Conservation (phyloP, 2,888 invertebrate species). For the Deilephila porcellus region DNA sequence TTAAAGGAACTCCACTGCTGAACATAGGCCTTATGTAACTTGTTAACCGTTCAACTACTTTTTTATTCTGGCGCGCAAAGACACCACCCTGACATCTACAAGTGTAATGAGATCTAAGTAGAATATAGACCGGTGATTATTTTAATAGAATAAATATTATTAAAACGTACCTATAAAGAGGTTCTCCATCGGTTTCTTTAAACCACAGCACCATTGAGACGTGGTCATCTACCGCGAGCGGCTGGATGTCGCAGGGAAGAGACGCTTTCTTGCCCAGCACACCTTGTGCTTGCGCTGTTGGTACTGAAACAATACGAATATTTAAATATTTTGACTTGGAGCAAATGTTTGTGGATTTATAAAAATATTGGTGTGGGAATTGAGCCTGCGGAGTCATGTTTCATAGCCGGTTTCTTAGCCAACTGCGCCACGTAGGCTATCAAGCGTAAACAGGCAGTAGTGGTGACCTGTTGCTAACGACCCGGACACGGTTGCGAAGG, state of each 20-base stretch:
- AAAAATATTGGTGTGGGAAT: neutral
- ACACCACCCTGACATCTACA: no score
- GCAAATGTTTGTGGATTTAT: neutral
- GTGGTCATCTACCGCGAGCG: constrained; percentile 89
- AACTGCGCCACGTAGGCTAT: no score
- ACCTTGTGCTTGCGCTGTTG: constrained; percentile 90
- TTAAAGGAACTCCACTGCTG: no score
- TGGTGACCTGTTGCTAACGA: no score
- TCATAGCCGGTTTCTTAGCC: no score
- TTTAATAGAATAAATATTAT: neutral
- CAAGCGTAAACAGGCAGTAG: no score
- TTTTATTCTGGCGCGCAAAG: no score
- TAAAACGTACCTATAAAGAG: constrained; percentile 89
- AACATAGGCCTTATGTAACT: no score
- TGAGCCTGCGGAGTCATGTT: neutral
- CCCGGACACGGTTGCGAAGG: no score
- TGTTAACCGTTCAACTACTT: no score
- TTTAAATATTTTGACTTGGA: neutral
- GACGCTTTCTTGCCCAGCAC: constrained; percentile 93
- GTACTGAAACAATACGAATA: constrained; percentile 84
- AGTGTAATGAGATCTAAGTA: no score
- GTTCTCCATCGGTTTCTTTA: constrained; percentile 92
- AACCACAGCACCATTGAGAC: constrained; percentile 96
- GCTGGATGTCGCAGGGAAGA: constrained; percentile 93
- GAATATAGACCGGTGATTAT: no score